phyloP scores from a whole-genome alignment of 2,797 vertebrate species.

The Argentina silus region DNA sequence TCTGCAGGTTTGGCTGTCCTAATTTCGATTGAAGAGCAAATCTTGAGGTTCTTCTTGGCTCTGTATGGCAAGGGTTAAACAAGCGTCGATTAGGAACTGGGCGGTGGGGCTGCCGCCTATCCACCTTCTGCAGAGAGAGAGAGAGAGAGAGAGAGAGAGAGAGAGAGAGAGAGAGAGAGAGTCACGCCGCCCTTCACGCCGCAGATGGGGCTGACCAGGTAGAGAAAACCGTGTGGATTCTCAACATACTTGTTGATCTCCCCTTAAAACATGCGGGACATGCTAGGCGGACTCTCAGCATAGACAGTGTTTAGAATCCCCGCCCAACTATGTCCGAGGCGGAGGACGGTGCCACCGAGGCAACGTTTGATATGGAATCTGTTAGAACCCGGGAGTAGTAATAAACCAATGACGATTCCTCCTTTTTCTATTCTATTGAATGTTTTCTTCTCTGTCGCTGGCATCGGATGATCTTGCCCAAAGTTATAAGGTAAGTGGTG shows the following conservation, averaged over 20 bases:
- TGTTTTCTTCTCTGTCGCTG: conserved; percentile 23
- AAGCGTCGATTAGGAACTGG: conserved; percentile 40
- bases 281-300: conserved; percentile 29
- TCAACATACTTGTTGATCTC: conserved; percentile 80
- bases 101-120: conserved; percentile 50
- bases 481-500: conserved; percentile 50
- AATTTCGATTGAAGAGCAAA: neutral
- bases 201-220: conserved; percentile 64
- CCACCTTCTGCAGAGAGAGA: conserved; percentile 41
- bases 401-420: conserved; percentile 66
- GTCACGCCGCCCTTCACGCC: conserved; percentile 57
- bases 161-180: neutral
- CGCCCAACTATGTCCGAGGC: conserved; percentile 67
- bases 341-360: conserved; percentile 54
- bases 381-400: conserved; percentile 58
- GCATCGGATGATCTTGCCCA: conserved; percentile 60
- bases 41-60: neutral
- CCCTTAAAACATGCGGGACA: conserved; percentile 36
- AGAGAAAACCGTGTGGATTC: conserved; percentile 55
- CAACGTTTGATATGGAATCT: conserved; percentile 62
- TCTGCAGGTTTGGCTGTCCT: neutral
- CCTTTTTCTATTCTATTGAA: conserved; percentile 47
- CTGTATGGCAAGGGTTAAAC: conserved; percentile 55
- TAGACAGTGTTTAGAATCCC: conserved; percentile 43
- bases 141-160: conserved; percentile 34